These are phyloP conservation scores for Crypturellus undulatus DNA, from an alignment of 2,113 vertebrate genomes.

Conservation along the genomic window DNA sequence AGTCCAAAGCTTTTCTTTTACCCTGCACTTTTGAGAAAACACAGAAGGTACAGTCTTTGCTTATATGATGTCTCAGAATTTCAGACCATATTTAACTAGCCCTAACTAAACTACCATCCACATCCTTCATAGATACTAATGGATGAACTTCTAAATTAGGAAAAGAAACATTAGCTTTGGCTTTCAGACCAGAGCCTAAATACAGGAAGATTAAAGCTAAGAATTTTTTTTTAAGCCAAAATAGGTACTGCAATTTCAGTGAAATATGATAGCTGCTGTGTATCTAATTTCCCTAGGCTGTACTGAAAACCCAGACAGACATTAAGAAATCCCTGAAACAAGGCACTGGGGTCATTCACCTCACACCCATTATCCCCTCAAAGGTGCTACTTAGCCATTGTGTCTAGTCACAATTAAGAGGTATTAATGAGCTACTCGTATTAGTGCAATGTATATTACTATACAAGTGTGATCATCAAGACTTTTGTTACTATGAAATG, in stretches of 20 bases:
- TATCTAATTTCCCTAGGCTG: constrained; percentile 39
- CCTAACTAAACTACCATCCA: neutral
- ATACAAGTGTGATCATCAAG: constrained; percentile 10
- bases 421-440: constrained; percentile 58
- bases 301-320: constrained; percentile 33
- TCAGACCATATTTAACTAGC: neutral
- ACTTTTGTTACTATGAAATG: constrained; percentile 34
- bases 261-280: neutral
- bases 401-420: constrained; percentile 44
- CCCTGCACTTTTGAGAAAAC: neutral
- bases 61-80: neutral
- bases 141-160: neutral
- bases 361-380: constrained; percentile 31
- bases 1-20: neutral
- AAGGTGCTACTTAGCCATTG: constrained; percentile 25
- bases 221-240: neutral
- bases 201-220: neutral
- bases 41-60: neutral
- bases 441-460: neutral
- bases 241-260: neutral
- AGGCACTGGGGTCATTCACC: constrained; percentile 31
- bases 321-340: neutral
- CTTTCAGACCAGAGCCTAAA: neutral
- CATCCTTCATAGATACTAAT: neutral
- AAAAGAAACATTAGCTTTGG: neutral